A percentile compares a stretch with the other conserved stretches of the same genome.
These are phyloP conservation scores for Vespertilio murinus DNA, from an alignment of 2,797 vertebrate species.

Conservation along the genomic window DNA sequence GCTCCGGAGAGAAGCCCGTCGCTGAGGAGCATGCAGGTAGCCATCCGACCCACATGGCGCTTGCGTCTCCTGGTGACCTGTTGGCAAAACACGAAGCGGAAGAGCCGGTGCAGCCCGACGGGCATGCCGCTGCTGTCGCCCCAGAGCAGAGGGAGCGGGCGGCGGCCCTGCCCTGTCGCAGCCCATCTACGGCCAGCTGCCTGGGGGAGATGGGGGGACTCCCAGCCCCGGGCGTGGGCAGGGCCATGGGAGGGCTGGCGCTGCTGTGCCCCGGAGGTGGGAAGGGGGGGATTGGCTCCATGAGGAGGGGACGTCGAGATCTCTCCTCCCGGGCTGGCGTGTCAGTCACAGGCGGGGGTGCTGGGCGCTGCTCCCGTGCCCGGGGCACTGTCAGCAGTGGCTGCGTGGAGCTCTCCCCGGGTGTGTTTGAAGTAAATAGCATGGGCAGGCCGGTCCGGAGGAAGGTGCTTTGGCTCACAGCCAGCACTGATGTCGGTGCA, in stretches of 20 bases:
- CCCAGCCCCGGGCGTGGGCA: fast-evolving
- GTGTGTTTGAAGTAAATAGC: not conserved
- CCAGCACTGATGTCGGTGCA: not conserved
- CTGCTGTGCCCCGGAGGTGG: fast-evolving
- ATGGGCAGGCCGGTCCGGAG: not conserved
- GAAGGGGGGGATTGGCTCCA: no score
- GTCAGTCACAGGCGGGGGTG: no score
- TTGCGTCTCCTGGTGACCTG: fast-evolving
- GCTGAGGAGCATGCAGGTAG: constrained; percentile 86
- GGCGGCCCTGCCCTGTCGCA: not conserved
- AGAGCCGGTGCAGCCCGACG: fast-evolving
- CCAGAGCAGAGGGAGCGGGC: not conserved
- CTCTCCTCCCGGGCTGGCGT: not conserved
- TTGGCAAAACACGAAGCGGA: not conserved
- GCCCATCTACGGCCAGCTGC: not conserved
- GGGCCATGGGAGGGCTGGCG: not conserved
- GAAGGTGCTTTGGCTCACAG: not conserved
- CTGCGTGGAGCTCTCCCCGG: not conserved
- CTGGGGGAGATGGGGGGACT: fast-evolving
- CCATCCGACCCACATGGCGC: fast-evolving
- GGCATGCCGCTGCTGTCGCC: not conserved
- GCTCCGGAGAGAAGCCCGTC: constrained; percentile 84
- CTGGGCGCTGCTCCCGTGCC: not conserved
- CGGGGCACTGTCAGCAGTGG: not conserved
- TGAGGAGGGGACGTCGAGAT: fast-evolving